A percentile compares a stretch with the other conserved stretches of the same genome.
Evolutionary conservation across 2,113 vertebrate species (phyloP).

Genomic region (Dipodomys ordii): DNA sequence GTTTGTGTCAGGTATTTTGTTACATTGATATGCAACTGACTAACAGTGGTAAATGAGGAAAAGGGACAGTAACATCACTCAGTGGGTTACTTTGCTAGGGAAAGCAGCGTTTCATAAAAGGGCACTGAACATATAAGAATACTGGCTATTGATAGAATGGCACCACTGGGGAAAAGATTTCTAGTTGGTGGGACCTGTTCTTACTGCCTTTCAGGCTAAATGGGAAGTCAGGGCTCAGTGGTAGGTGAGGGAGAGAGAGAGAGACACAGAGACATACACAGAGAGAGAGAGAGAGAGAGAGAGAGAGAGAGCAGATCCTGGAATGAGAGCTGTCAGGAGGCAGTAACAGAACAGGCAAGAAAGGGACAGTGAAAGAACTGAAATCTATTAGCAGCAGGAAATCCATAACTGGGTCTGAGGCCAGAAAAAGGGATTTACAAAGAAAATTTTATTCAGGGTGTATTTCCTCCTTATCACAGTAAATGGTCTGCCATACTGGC

Average conservation of each 20-base stretch:
- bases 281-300: too few relatives aligned
- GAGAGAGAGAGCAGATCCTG: neutral
- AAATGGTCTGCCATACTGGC: neutral
- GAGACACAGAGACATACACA: too few relatives aligned
- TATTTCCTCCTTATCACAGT: constrained; percentile 39
- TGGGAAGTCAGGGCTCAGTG: neutral
- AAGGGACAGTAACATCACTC: rapidly evolving
- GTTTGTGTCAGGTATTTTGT: neutral
- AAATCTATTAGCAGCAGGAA: constrained; percentile 65
- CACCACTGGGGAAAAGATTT: neutral
- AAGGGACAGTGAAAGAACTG: neutral
- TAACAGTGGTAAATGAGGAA: neutral
- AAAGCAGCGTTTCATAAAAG: neutral
- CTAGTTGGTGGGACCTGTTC: neutral
- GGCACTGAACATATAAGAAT: rapidly evolving
- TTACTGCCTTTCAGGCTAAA: neutral
- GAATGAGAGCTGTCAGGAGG: neutral
- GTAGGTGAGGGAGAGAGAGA: neutral
- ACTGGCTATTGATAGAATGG: rapidly evolving
- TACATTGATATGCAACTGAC: neutral
- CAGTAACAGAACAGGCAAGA: neutral
- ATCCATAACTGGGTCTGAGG: constrained; percentile 59
- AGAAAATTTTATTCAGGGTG: constrained; percentile 57
- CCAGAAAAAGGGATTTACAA: constrained; percentile 67
- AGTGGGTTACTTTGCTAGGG: rapidly evolving